A percentile compares a stretch with the other conserved stretches of the same genome.
These are phyloP conservation scores for Lycopodina hypogea DNA, from an alignment of 37 sponge, comb jelly and placozoan species.

Conservation along the genomic window DNA sequence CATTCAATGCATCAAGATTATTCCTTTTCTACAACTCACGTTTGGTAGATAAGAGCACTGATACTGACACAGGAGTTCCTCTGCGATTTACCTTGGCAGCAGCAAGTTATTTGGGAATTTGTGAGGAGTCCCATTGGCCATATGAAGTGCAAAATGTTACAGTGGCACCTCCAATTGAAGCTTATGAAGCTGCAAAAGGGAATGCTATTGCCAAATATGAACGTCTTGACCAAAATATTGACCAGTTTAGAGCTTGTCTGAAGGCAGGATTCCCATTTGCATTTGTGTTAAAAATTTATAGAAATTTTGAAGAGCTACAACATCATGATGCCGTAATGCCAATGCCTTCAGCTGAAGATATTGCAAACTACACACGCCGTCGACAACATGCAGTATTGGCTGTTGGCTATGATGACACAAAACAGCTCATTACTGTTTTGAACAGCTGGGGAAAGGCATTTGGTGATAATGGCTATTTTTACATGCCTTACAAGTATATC, in stretches of 20 bases:
- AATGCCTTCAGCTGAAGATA: not conserved
- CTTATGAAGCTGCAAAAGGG: slow-evolving; percentile 5
- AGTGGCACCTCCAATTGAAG: not conserved
- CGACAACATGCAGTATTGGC: slow-evolving; percentile 17
- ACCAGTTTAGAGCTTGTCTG: slow-evolving; percentile 14
- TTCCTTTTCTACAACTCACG: slow-evolving; percentile 21
- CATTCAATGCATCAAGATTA: slow-evolving; percentile 11
- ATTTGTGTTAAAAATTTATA: slow-evolving; percentile 5
- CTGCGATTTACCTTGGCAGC: not conserved
- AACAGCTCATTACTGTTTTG: not conserved
- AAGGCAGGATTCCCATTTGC: not conserved
- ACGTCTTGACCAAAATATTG: not conserved
- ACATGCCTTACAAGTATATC: slow-evolving; percentile 23
- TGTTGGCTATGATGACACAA: slow-evolving; percentile 24
- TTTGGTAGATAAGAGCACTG: not conserved
- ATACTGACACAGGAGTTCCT: not conserved
- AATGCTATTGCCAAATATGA: slow-evolving; percentile 10
- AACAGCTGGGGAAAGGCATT: slow-evolving; percentile 14
- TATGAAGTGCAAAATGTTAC: not conserved
- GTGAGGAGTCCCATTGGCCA: slow-evolving; percentile 16
- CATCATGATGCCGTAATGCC: not conserved
- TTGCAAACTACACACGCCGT: not conserved
- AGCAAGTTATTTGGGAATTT: not conserved
- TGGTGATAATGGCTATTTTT: slow-evolving; percentile 21
- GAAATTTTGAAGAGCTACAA: not conserved